phyloP scores from a whole-genome alignment of 92 coral and sea anemone species.

The Porites rus region DNA sequence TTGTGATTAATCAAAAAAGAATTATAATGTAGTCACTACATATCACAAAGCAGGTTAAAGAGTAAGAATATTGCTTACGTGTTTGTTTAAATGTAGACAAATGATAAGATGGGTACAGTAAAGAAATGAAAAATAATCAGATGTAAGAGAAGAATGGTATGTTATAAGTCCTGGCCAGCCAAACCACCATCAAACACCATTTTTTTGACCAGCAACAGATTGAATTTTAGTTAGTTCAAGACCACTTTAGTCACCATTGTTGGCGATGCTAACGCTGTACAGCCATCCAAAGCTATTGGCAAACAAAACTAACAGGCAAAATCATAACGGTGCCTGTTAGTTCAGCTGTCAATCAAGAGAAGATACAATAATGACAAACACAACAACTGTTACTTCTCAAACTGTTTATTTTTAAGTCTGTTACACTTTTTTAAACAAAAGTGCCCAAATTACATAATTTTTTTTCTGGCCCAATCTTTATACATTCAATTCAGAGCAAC shows the following conservation, averaged over 20 bases:
- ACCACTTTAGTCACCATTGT: conserved; percentile 96
- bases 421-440: conserved; percentile 44
- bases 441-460: conserved; percentile 46
- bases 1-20: background rate
- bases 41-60: background rate
- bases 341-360: conserved; percentile 81
- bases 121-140: background rate
- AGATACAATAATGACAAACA: conserved; percentile 76
- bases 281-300: conserved; percentile 65
- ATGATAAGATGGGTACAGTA: background rate
- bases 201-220: conserved; percentile 25
- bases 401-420: conserved; percentile 23
- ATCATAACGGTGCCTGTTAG: background rate
- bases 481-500: conserved; percentile 36
- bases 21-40: no score
- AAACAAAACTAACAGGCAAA: background rate
- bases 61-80: background rate
- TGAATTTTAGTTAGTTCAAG: conserved; percentile 32
- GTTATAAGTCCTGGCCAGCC: conserved; percentile 65
- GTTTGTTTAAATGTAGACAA: background rate
- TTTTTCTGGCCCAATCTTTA: background rate
- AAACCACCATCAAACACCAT: conserved; percentile 32
- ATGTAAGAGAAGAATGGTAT: background rate
- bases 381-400: conserved; percentile 17
- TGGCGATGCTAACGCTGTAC: conserved; percentile 59